Percentiles rank a stretch among this genome's conserved stretches.
Evolutionary conservation across 1,140 invertebrate species (phyloP).

Genomic region (Cyclargus thomasi): DNA sequence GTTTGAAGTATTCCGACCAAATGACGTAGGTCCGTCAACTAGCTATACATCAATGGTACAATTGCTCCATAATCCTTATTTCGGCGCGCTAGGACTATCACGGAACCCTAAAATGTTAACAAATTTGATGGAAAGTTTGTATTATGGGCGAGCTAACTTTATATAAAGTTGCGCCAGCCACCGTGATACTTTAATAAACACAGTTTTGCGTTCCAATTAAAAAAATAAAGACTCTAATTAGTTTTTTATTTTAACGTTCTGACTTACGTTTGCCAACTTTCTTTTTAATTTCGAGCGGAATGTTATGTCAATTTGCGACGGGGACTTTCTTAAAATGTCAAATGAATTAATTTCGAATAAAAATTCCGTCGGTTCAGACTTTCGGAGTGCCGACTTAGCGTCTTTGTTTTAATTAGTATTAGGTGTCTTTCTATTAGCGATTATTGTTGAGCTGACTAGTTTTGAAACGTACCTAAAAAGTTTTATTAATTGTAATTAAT

Average conservation of each 20-base stretch:
- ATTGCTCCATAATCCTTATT: too few relatives aligned
- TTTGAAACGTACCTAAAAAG: too few relatives aligned
- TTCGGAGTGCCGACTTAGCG: too few relatives aligned
- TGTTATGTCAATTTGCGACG: constrained; percentile 15
- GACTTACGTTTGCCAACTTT: not conserved
- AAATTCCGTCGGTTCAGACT: not conserved
- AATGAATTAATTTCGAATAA: constrained; percentile 9
- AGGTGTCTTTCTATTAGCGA: too few relatives aligned
- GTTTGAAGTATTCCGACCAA: too few relatives aligned
- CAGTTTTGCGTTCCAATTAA: constrained; percentile 8
- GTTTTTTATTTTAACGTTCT: not conserved
- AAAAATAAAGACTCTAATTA: not conserved
- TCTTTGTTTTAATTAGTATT: too few relatives aligned
- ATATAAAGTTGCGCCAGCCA: not conserved
- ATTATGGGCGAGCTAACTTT: not conserved
- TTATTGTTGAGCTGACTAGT: too few relatives aligned
- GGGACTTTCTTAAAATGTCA: constrained; percentile 10
- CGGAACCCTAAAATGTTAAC: not conserved
- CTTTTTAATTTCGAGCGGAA: constrained; percentile 8
- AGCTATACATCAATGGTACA: too few relatives aligned
- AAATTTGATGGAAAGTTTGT: not conserved
- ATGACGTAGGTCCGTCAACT: too few relatives aligned
- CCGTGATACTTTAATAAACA: constrained; percentile 7
- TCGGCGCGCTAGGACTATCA: too few relatives aligned
- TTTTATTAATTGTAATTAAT: too few relatives aligned